phyloP scores from a whole-genome alignment of 2,888 invertebrate genomes.

The Drosophila picticornis region DNA sequence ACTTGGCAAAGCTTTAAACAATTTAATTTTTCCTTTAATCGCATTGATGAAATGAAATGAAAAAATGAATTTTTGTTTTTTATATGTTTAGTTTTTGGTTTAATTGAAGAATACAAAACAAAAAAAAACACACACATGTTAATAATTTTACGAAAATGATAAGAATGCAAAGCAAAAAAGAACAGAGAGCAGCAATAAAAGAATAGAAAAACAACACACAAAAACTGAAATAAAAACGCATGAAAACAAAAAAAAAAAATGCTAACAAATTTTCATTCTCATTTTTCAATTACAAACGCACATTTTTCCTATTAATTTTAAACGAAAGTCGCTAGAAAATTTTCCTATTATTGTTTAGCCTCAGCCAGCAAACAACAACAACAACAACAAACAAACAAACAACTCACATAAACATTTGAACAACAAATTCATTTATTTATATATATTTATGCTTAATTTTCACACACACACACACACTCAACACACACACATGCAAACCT shows the following conservation, averaged over 20 bases:
- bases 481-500: slow-evolving; percentile 55
- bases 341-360: slow-evolving; percentile 72
- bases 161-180: slow-evolving; percentile 65
- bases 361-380: slow-evolving; percentile 36
- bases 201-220: slow-evolving; percentile 14
- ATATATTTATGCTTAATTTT: slow-evolving; percentile 50
- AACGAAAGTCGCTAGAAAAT: slow-evolving; percentile 59
- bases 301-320: slow-evolving; percentile 79
- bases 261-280: slow-evolving; percentile 59
- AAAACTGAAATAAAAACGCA: slow-evolving; percentile 26
- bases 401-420: slow-evolving; percentile 46
- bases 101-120: slow-evolving; percentile 64
- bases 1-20: slow-evolving; percentile 84
- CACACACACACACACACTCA: slow-evolving; percentile 32
- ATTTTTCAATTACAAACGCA: slow-evolving; percentile 37
- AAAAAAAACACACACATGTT: slow-evolving; percentile 54
- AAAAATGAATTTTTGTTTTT: slow-evolving; percentile 66
- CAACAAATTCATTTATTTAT: slow-evolving; percentile 73
- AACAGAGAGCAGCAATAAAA: slow-evolving; percentile 54
- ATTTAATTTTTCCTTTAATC: slow-evolving; percentile 75
- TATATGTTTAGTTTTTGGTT: slow-evolving; percentile 71
- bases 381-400: slow-evolving; percentile 24
- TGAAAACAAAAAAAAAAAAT: slow-evolving; percentile 14
- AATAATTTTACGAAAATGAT: slow-evolving; percentile 51
- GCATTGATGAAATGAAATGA: slow-evolving; percentile 53